Conservation (phyloP, 2,888 invertebrate species). For the Chrysotoxum bicinctum region DNA sequence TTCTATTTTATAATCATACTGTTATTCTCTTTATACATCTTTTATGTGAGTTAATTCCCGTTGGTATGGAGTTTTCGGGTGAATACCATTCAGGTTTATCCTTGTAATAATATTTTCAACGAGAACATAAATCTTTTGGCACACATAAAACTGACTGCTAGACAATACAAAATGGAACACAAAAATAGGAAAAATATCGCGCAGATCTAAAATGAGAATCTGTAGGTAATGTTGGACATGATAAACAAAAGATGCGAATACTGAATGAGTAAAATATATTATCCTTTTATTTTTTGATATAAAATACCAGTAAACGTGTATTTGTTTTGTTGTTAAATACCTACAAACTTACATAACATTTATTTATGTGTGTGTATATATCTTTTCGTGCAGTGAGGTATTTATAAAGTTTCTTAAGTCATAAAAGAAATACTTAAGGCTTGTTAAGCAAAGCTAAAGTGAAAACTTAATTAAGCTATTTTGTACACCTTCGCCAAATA, state of each 20-base stretch:
- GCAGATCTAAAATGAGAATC: constrained; percentile 68
- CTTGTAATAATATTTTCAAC: constrained; percentile 67
- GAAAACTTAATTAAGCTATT: background rate
- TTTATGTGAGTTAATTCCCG: constrained; percentile 8
- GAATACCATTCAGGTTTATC: constrained; percentile 34
- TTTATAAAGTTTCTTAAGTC: background rate
- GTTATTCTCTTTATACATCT: constrained; percentile 4
- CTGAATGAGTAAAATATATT: constrained; percentile 35
- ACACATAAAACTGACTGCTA: constrained; percentile 65
- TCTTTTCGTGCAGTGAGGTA: background rate
- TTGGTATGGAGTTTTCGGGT: background rate
- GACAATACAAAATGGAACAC: constrained; percentile 56
- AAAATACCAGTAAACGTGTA: background rate
- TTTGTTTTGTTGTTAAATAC: background rate
- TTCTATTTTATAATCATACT: constrained; percentile 35
- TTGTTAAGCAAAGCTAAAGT: background rate
- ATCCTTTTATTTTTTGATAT: constrained; percentile 20
- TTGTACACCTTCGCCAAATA: background rate
- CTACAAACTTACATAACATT: too few relatives aligned
- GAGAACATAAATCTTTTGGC: constrained; percentile 67
- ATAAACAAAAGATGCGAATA: constrained; percentile 54
- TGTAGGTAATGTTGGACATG: constrained; percentile 58
- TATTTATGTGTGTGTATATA: too few relatives aligned
- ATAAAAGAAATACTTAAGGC: background rate
- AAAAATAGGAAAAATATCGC: constrained; percentile 29